phyloP scores from a whole-genome alignment of 35 echinoderm and acorn worm genomes.

The Eucidaris tribuloides region DNA sequence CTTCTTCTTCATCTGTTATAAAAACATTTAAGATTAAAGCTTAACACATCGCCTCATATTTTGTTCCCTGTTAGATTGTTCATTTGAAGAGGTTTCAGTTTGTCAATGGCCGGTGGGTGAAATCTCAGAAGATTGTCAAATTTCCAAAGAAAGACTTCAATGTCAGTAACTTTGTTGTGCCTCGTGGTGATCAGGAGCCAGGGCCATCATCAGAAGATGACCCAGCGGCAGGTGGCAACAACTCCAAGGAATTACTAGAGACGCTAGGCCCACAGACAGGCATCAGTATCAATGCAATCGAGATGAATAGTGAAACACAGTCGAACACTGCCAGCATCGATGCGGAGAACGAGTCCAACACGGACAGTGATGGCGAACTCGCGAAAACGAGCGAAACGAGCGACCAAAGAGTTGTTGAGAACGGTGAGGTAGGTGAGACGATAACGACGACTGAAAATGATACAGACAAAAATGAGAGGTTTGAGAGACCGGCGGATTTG shows the following conservation, averaged over 20 bases:
- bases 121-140: slow-evolving; percentile 99
- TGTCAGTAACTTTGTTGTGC: slow-evolving; percentile 88
- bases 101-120: slow-evolving; percentile 99
- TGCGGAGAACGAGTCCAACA: not conserved
- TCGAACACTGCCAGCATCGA: not conserved
- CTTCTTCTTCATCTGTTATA: too few species aligned
- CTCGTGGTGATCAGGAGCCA: slow-evolving; percentile 20
- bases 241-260: not conserved
- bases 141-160: slow-evolving; percentile 89
- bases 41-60: too few species aligned
- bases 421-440: too few species aligned
- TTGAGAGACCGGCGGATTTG: not conserved
- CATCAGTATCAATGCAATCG: slow-evolving; percentile 27
- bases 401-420: too few species aligned
- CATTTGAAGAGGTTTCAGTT: slow-evolving; percentile 99
- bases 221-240: slow-evolving; percentile 9
- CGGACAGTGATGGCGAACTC: too few species aligned
- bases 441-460: not conserved
- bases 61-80: too few species aligned
- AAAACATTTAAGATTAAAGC: too few species aligned
- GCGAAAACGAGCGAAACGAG: too few species aligned
- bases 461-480: not conserved
- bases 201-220: slow-evolving; percentile 7
- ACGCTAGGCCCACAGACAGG: slow-evolving; percentile 28
- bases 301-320: slow-evolving; percentile 5